Evolutionary conservation across 2,113 vertebrate species (phyloP), one percentile per base, ranked within the genome.

Genomic region (Brachyhypopomus occidentalis): DNA sequence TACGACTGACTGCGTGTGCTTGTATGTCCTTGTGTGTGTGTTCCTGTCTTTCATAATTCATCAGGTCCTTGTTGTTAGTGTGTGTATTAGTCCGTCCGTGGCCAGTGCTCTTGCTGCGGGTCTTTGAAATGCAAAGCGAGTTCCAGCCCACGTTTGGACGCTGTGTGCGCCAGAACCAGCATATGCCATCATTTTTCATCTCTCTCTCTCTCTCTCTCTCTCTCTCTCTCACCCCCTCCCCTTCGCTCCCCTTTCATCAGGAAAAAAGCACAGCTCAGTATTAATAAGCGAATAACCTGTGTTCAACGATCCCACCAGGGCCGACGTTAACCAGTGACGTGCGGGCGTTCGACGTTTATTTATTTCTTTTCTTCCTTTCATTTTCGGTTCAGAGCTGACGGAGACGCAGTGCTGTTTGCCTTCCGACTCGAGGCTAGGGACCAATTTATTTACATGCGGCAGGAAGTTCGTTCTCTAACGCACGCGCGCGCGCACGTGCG

Each of bases 381-480:
- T 52, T 52, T 11, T 14, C 9, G 7, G 9, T 52, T 58, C 69
- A 79, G 67, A 67, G 41, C 83, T 85, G 80, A 71, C 75, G 70
- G 75, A 82, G 69, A 59, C 22, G 23, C 67, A 84, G 69, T 48
- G 85, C 82, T 66, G 59, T 52, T 14, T 55, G 38, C 62, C 88
- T 90, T 80, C 63, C 62, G 83, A 86, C 87, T 72, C 66, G 69
- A 78, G 30, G 22, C 84, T 74, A 72, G 90, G 89, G 91, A 92
- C 90, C 92, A 92, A 91, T 94, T 94, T 93, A 93, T 93, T 92
- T 91, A 92, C 91, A 91, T 91, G 89, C 89, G 82, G 89, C 86
- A 87, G 90, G 87, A 90, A 83, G 84, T 88, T 52, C 45, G 9
- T 11, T 14, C 45, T 52, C 9, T 52, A 52, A 70, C 38, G 75